These are phyloP conservation scores for Beaufortia kweichowensis DNA, from an alignment of 2,113 vertebrate species.

Conservation along the genomic window DNA sequence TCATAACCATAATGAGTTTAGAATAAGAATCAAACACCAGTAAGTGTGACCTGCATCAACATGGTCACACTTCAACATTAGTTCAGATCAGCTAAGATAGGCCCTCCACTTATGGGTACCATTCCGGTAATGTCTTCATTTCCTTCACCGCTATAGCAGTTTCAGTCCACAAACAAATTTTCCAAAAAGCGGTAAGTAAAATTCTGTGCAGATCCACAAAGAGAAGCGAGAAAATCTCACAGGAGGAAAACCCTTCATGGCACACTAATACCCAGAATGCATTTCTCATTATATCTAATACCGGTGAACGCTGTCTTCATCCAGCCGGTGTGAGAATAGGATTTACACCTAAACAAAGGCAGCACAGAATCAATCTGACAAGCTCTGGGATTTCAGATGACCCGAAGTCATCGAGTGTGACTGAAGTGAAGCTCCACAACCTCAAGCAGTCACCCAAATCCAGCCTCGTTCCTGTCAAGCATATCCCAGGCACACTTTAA, in stretches of 20 bases:
- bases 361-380: conserved; percentile 40
- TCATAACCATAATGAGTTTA: conserved; percentile 2
- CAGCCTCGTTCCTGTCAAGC: conserved; percentile 34
- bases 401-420: conserved; percentile 41
- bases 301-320: conserved; percentile 10
- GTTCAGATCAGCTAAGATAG: conserved; percentile 12
- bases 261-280: conserved; percentile 23
- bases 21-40: conserved; percentile 17
- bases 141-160: conserved; percentile 1
- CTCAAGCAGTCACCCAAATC: conserved; percentile 42
- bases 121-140: background rate
- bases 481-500: conserved; percentile 19
- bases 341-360: conserved; percentile 40
- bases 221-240: background rate
- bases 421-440: conserved; percentile 29
- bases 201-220: background rate
- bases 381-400: conserved; percentile 40
- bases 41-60: background rate
- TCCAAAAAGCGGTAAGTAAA: background rate
- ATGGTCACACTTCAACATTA: background rate
- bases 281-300: conserved; percentile 35
- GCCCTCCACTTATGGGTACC: background rate
- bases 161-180: background rate
- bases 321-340: conserved; percentile 12
- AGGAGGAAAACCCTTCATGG: conserved; percentile 13